phyloP scores from a whole-genome alignment of 2,888 invertebrate species.

The Ganaspis brasiliensis region DNA sequence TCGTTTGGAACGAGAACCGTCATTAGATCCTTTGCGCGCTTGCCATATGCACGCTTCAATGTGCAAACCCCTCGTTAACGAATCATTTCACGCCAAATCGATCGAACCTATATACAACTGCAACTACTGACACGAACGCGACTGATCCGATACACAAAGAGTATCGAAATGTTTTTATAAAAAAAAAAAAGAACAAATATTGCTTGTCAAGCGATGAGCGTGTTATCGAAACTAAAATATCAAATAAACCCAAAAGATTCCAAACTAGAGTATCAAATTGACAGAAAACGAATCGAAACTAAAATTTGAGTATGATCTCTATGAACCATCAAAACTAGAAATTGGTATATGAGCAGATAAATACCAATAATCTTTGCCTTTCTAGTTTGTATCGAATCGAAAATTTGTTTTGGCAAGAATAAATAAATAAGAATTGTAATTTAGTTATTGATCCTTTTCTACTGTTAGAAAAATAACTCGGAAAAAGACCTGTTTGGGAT shows the following conservation, averaged over 20 bases:
- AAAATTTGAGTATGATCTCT: too few relatives aligned
- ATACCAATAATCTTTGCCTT: too few relatives aligned
- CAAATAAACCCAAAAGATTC: slow-evolving; percentile 8
- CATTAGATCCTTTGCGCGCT: slow-evolving; percentile 44
- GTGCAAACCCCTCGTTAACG: slow-evolving; percentile 44
- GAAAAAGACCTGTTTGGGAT: too few relatives aligned
- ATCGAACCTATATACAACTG: slow-evolving; percentile 22
- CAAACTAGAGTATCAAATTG: background rate
- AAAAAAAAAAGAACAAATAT: background rate
- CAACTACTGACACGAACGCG: slow-evolving; percentile 1
- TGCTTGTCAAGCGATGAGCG: background rate
- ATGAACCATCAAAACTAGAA: too few relatives aligned
- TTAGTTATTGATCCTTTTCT: too few relatives aligned
- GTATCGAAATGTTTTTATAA: slow-evolving; percentile 16
- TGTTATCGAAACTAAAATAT: slow-evolving; percentile 8
- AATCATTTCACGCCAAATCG: slow-evolving; percentile 43
- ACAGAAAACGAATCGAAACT: too few relatives aligned
- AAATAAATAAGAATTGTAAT: too few relatives aligned
- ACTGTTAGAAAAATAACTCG: too few relatives aligned
- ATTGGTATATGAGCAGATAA: too few relatives aligned
- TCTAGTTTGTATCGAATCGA: too few relatives aligned
- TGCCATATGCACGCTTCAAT: slow-evolving; percentile 43
- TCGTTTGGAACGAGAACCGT: slow-evolving; percentile 36
- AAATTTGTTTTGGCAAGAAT: too few relatives aligned
- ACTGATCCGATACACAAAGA: slow-evolving; percentile 9